Percentiles rank a stretch among this genome's conserved stretches.
phyloP scores from a whole-genome alignment of 2,888 invertebrate genomes.

The Coronaproctus castanopsis region DNA sequence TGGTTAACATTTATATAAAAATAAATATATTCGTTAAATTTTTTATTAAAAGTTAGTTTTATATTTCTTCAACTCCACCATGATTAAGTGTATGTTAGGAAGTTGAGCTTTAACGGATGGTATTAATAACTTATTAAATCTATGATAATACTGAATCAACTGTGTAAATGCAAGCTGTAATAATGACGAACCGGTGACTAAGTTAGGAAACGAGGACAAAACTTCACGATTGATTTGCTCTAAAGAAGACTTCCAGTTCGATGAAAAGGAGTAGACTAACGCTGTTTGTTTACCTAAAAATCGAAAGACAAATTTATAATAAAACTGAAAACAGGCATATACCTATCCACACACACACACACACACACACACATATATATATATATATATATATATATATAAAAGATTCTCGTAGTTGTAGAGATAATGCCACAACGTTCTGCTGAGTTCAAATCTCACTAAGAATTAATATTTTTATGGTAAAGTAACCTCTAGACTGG shows the following conservation, averaged over 20 bases:
- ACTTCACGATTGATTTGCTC: constrained; percentile 90
- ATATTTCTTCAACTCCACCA: constrained; percentile 98
- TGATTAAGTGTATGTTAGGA: constrained; percentile 93
- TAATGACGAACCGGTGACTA: constrained; percentile 83
- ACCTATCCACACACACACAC: too few species aligned
- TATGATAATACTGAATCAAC: constrained; percentile 91
- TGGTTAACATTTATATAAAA: too few species aligned
- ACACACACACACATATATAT: too few species aligned
- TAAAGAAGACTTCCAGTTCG: constrained; percentile 85
- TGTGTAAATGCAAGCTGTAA: constrained; percentile 86
- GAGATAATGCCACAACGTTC: too few species aligned
- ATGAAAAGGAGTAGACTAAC: constrained; percentile 72
- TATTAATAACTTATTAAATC: constrained; percentile 82
- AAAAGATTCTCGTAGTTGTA: too few species aligned
- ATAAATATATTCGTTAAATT: too few species aligned
- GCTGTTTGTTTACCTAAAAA: constrained; percentile 47
- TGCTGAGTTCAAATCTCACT: too few species aligned
- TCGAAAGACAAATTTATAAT: constrained; percentile 5
- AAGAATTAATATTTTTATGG: too few species aligned
- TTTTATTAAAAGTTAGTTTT: constrained; percentile 74
- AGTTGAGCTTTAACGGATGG: constrained; percentile 70
- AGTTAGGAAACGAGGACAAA: constrained; percentile 81
- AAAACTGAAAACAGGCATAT: too few species aligned
- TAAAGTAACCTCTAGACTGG: too few species aligned
- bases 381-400: too few species aligned